Percentiles rank a stretch among this genome's conserved stretches.
phyloP scores from a whole-genome alignment of 1,140 invertebrate species.

The Halesus radiatus region DNA sequence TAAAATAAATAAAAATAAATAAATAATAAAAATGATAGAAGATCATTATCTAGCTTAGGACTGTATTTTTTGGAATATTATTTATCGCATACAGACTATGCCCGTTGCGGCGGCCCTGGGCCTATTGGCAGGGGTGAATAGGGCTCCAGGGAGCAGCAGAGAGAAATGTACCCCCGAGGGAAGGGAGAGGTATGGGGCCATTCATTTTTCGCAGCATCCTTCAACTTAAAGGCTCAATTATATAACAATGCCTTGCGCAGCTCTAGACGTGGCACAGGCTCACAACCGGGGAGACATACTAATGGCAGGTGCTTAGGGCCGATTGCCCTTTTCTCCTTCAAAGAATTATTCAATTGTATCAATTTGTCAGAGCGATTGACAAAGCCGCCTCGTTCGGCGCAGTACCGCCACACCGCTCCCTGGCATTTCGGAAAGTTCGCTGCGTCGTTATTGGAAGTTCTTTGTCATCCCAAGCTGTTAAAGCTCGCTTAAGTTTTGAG shows the following conservation, averaged over 20 bases:
- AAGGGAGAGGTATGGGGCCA: not conserved
- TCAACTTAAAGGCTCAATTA: slow-evolving; percentile 29
- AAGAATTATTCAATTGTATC: slow-evolving; percentile 15
- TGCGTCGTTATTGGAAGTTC: too few relatives aligned
- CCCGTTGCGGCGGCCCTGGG: too few relatives aligned
- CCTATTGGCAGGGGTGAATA: too few relatives aligned
- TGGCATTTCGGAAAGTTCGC: too few relatives aligned
- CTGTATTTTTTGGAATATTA: too few relatives aligned
- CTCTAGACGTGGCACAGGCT: not conserved
- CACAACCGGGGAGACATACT: not conserved
- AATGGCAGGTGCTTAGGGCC: not conserved
- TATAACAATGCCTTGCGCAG: not conserved
- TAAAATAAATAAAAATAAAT: too few relatives aligned
- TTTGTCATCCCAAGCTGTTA: too few relatives aligned
- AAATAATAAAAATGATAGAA: too few relatives aligned
- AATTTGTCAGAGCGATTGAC: slow-evolving; percentile 17
- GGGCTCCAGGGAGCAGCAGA: not conserved
- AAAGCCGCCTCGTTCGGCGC: not conserved
- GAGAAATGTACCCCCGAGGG: not conserved
- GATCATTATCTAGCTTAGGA: too few relatives aligned
- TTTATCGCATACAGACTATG: too few relatives aligned
- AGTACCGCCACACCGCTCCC: too few relatives aligned
- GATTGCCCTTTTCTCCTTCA: not conserved
- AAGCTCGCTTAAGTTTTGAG: too few relatives aligned
- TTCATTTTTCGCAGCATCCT: slow-evolving; percentile 5